Base-by-base conservation (phyloP, 2,888 invertebrate genomes). In the Coelopa pilipes region DNA sequence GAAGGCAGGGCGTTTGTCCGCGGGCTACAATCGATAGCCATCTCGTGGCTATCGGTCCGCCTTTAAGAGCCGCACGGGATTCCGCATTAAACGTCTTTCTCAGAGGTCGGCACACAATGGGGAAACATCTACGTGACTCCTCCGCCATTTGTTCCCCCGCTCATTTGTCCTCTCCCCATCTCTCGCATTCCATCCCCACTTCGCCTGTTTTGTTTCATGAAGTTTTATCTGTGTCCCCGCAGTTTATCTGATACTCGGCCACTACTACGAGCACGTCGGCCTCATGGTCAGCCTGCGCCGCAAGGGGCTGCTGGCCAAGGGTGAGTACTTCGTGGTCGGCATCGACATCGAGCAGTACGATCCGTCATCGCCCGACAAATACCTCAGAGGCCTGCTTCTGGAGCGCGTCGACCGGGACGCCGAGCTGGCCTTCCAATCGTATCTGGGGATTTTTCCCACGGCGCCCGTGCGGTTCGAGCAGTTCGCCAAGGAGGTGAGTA, bases 311-410 rank as follows among this genome's bases (percentile, higher is more conserved):
- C 89, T 97, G 76, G 92, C 94, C 79, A 92, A 92, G 83, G 93
- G 97, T n/a, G 95, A 97, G 84, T 98, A 97, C 85, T 96, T 96
- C 85, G 97, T 96, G 1, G 93, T 97, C 24, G 97, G 97, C 7
- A 94, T 97, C 9, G 95, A 96, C 83, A 92, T 96, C 15, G 95
- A 96, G 79, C 94, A 96, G 81, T 97, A 96, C 87, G 94, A 96
- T 82, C 88, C 91, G 1, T 89, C 91, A 24, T 91, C 92, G 74
- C 95, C 97, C 0, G 90, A 92, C 66, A 92, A 93, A 79, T 97
- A 97, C 87, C 89, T 97, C 34, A 90, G 92, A 69, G 96, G 95
- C 13, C 90, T 95, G 3, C 88, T 95, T 50, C 89, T 91, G 69
- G 92, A 92, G 66, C 82, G 82, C 74, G 82, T 80, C 59, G 82